Evolutionary conservation across 2,113 vertebrate species (phyloP), one percentile per base, ranked within the genome.

Genomic region (Merops nubicus): DNA sequence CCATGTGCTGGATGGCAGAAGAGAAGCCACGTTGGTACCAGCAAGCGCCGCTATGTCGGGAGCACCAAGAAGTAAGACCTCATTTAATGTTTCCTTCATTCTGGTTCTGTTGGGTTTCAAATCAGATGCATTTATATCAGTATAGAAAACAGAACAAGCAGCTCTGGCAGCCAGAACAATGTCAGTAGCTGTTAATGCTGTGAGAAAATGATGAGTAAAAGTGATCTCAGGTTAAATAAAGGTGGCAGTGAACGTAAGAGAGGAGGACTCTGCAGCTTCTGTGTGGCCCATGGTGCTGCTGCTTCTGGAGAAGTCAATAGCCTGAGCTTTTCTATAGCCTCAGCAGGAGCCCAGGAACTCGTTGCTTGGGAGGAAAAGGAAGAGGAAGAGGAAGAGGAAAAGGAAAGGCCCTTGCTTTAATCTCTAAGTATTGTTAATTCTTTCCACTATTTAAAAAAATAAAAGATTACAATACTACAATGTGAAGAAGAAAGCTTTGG

Each of bases 1-100:
- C 38, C 3, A 0, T 3, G 15, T 20, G 38, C 43, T 3, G 0
- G 8, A n/a, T n/a, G n/a, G n/a, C n/a, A 42, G 38, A 4, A 0
- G 3, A 11, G n/a, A 16, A 43, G 33, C 34, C 10, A 7, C 8
- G 8, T 56, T 6, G 20, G 2, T 22, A 3, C 4, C 6, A 2
- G 2, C 9, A 22, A 14, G 13, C 13, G 36, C 47, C 20, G 5
- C 15, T 14, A 1, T 11, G 28, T 7, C 36, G 9, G 34, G 3
- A 22, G 40, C 2, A 8, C 8, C 5, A 8, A 6, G 42, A 62
- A n/a, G 28, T 7, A 23, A 40, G 48, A 13, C 36, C 33, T 11
- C 7, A 21, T 26, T 29, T 22, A 6, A 56, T 43, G 48, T 63
- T 42, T 70, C 28, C 14, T 63, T 18, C 29, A 21, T 60, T 40